A percentile compares a stretch with the other conserved stretches of the same genome.
Evolutionary conservation across 2,888 invertebrate genomes (phyloP).

Genomic region (Ligdia adustata): DNA sequence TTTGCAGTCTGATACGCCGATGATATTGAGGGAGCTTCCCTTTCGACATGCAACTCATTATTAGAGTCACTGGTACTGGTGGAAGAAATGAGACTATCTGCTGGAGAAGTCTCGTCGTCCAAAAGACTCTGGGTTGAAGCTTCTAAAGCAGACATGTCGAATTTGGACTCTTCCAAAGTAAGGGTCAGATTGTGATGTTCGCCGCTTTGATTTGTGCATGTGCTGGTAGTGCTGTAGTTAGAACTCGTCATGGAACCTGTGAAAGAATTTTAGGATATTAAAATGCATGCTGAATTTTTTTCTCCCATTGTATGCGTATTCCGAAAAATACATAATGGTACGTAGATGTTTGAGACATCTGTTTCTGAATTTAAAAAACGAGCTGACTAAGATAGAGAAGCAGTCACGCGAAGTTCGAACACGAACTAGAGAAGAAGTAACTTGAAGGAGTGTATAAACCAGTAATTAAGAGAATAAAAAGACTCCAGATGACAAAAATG

Average conservation of each 20-base stretch:
- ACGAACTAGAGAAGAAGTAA: too few relatives aligned
- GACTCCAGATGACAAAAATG: too few relatives aligned
- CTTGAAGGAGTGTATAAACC: too few relatives aligned
- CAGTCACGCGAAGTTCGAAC: too few relatives aligned
- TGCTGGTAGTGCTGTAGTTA: constrained; percentile 79
- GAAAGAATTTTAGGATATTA: constrained; percentile 5
- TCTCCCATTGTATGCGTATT: too few relatives aligned
- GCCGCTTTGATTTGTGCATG: constrained; percentile 75
- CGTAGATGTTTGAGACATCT: too few relatives aligned
- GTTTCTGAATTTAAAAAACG: too few relatives aligned
- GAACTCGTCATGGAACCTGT: constrained; percentile 80
- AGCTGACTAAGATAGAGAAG: too few relatives aligned
- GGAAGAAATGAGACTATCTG: constrained; percentile 89
- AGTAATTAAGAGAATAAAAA: too few relatives aligned
- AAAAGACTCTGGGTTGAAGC: constrained; percentile 87
- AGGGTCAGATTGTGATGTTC: constrained; percentile 83
- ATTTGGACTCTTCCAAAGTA: constrained; percentile 89
- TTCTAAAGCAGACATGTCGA: constrained; percentile 89
- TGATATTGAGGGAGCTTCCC: constrained; percentile 71
- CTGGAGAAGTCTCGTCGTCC: constrained; percentile 93
- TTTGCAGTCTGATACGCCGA: constrained; percentile 80
- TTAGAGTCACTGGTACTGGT: constrained; percentile 86
- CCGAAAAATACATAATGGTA: too few relatives aligned
- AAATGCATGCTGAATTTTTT: background rate
- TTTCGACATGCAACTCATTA: constrained; percentile 77